Conservation (phyloP, 2,113 vertebrate species). For the Rhinogobius similis region DNA sequence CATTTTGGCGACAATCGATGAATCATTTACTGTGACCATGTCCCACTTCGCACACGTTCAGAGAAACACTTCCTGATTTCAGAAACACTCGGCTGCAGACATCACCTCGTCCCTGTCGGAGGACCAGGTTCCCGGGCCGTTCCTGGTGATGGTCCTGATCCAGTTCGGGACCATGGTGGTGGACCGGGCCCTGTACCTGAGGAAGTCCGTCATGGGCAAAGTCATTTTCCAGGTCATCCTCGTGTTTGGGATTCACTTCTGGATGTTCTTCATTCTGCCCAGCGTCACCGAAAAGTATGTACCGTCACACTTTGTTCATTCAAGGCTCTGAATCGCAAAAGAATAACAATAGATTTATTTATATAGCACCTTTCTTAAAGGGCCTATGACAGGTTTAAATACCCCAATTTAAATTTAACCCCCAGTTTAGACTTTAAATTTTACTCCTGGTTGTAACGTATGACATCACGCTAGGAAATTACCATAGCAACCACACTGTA, state of each 20-base stretch:
- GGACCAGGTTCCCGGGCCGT: conserved; percentile 94
- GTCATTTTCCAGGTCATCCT: conserved; percentile 96
- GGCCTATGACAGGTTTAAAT: too few relatives aligned
- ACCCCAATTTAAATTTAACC: too few relatives aligned
- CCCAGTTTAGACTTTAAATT: too few relatives aligned
- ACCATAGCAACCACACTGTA: too few relatives aligned
- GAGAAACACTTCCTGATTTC: conserved; percentile 16
- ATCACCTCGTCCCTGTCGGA: conserved; percentile 97
- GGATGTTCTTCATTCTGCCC: conserved; percentile 99
- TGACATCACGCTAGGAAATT: too few relatives aligned
- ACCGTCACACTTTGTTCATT: neutral
- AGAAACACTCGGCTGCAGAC: conserved; percentile 97
- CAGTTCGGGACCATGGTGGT: conserved; percentile 99
- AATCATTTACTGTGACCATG: too few relatives aligned
- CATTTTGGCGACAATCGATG: too few relatives aligned
- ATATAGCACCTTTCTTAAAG: too few relatives aligned
- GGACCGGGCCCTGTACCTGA: conserved; percentile 94
- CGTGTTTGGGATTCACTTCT: conserved; percentile 98
- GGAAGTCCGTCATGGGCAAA: conserved; percentile 96
- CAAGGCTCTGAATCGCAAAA: too few relatives aligned
- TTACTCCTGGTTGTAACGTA: too few relatives aligned
- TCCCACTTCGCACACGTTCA: neutral
- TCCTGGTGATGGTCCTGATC: conserved; percentile 97
- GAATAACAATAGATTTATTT: too few relatives aligned
- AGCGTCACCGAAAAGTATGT: conserved; percentile 90